phyloP scores from a whole-genome alignment of 1,140 invertebrate genomes.

The Macrobrachium rosenbergii region DNA sequence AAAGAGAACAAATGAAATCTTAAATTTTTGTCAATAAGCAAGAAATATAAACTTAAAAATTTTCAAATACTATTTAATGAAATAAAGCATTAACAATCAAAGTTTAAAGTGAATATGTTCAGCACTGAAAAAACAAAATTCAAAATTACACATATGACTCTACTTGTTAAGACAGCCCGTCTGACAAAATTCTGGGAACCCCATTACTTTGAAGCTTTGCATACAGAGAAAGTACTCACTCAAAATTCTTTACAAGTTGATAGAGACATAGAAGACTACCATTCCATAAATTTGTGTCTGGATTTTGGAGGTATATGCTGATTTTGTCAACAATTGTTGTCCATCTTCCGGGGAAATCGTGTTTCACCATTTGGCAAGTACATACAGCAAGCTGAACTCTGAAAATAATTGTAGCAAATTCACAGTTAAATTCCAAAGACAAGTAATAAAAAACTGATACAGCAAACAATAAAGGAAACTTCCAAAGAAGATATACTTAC shows the following conservation, averaged over 20 bases:
- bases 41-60: not conserved
- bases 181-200: too few species aligned
- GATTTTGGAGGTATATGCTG: conserved; percentile 83
- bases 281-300: conserved; percentile 87
- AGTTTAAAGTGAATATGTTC: too few species aligned
- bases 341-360: conserved; percentile 97
- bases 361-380: conserved; percentile 89
- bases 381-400: conserved; percentile 92
- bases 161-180: not conserved
- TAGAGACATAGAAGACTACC: conserved; percentile 93
- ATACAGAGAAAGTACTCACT: conserved; percentile 75
- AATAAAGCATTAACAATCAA: too few species aligned
- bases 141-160: not conserved
- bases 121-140: not conserved
- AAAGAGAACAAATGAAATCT: not conserved
- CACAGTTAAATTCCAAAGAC: not conserved
- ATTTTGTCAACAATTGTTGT: conserved; percentile 97
- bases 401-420: conserved; percentile 66
- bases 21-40: not conserved
- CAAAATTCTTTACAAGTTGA: conserved; percentile 96
- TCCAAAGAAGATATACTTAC: too few species aligned
- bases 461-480: too few species aligned
- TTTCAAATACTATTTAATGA: not conserved
- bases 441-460: not conserved
- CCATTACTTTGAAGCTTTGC: too few species aligned